phyloP scores from a whole-genome alignment of 2,113 vertebrate species.

The Proteles cristata region DNA sequence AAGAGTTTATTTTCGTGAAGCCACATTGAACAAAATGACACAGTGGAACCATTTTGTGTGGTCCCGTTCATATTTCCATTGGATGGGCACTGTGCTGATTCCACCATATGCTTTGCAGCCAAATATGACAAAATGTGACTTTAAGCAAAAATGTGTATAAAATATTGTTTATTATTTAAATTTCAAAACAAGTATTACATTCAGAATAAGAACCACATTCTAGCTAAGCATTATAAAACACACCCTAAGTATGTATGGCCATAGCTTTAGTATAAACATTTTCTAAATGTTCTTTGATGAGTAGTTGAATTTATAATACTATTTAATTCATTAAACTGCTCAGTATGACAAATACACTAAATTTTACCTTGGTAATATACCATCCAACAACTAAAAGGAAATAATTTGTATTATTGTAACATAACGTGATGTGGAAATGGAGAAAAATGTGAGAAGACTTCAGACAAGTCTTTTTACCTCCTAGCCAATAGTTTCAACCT shows the following conservation, averaged over 20 bases:
- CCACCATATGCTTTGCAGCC: constrained; percentile 81
- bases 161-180: constrained; percentile 87
- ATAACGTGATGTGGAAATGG: background rate
- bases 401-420: background rate
- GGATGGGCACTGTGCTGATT: constrained; percentile 80
- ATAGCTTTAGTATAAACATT: constrained; percentile 80
- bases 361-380: background rate
- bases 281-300: constrained; percentile 76
- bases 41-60: constrained; percentile 86
- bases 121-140: constrained; percentile 86
- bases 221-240: constrained; percentile 78
- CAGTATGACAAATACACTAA: constrained; percentile 53
- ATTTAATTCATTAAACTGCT: constrained; percentile 33
- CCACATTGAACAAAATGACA: constrained; percentile 84
- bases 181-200: constrained; percentile 85
- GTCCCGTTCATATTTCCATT: constrained; percentile 87
- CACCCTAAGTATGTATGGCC: constrained; percentile 63
- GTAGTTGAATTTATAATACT: constrained; percentile 62
- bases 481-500: constrained; percentile 8
- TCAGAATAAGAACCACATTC: constrained; percentile 79
- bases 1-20: constrained; percentile 84
- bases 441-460: constrained; percentile 28
- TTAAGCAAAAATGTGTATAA: constrained; percentile 84
- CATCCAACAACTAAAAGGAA: background rate
- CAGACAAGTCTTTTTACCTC: background rate